phyloP scores from a whole-genome alignment of 2,113 vertebrate genomes.

The Esox niger region DNA sequence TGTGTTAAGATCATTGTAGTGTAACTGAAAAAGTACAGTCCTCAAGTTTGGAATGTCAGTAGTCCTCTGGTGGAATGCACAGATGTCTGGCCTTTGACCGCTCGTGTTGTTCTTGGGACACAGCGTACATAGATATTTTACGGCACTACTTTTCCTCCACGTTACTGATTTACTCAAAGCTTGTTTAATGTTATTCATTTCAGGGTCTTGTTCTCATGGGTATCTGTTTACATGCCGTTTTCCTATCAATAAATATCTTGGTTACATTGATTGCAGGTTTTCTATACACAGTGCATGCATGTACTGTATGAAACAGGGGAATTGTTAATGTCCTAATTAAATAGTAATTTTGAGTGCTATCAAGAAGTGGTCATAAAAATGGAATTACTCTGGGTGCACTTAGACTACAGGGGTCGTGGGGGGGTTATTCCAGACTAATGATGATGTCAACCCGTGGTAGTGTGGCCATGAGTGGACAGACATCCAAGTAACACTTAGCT shows the following conservation, averaged over 20 bases:
- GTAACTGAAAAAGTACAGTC: background rate
- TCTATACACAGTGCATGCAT: background rate
- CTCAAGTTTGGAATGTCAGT: constrained; percentile 19
- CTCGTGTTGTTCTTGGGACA: background rate
- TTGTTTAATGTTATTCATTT: background rate
- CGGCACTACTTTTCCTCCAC: constrained; percentile 4
- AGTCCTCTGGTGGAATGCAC: constrained; percentile 25
- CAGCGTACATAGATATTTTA: background rate
- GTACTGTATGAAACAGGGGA: background rate
- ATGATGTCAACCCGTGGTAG: too few relatives aligned
- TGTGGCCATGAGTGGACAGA: too few relatives aligned
- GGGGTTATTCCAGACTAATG: too few relatives aligned
- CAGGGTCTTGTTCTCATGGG: background rate
- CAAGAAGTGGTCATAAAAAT: background rate
- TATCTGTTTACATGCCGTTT: background rate
- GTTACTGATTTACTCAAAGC: background rate
- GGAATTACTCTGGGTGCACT: too few relatives aligned
- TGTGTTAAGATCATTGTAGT: background rate
- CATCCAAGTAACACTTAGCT: constrained; percentile 28
- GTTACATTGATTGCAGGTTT: background rate
- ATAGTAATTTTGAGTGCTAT: background rate
- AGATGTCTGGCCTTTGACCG: constrained; percentile 18
- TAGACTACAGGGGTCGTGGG: too few relatives aligned
- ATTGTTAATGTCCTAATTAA: background rate
- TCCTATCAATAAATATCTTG: too few relatives aligned